These are phyloP conservation scores for Caenorhabditis sp. DNA, from an alignment of 2,888 invertebrate genomes.

Conservation along the genomic window DNA sequence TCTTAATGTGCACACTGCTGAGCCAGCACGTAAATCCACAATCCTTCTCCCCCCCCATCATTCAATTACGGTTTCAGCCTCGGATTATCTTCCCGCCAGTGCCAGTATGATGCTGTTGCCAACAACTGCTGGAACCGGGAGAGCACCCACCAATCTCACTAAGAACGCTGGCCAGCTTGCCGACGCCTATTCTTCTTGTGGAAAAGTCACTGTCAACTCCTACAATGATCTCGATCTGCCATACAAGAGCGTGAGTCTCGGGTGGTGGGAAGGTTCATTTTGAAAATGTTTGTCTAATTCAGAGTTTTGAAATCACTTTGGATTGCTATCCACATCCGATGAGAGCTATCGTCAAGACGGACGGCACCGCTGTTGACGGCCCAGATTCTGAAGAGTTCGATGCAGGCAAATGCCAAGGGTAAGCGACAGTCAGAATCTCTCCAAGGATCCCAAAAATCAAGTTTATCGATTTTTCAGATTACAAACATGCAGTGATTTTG, in stretches of 20 bases:
- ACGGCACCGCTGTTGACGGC: not conserved
- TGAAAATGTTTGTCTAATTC: not conserved
- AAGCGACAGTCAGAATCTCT: not conserved
- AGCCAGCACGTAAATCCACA: not conserved
- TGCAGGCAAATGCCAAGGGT: not conserved
- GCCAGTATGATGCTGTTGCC: not conserved
- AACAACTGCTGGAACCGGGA: not conserved
- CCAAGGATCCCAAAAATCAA: not conserved
- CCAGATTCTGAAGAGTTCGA: not conserved
- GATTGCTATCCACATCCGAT: slow-evolving; percentile 5
- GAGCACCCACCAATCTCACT: not conserved
- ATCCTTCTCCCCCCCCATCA: not conserved
- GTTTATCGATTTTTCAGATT: not conserved
- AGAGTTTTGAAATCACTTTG: not conserved
- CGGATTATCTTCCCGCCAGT: not conserved
- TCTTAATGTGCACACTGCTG: too few relatives aligned
- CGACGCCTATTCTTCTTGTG: not conserved
- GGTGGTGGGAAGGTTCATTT: too few relatives aligned
- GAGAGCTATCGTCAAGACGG: slow-evolving; percentile 11
- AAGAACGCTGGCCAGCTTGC: too few relatives aligned
- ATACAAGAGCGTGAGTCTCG: too few relatives aligned
- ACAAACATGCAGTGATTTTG: not conserved
- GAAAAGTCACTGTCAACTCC: not conserved
- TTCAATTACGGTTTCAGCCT: not conserved
- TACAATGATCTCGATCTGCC: too few relatives aligned